Evolutionary conservation across 2,113 vertebrate genomes (phyloP).

Genomic region (Sinocyclocheilus maitianheensis): DNA sequence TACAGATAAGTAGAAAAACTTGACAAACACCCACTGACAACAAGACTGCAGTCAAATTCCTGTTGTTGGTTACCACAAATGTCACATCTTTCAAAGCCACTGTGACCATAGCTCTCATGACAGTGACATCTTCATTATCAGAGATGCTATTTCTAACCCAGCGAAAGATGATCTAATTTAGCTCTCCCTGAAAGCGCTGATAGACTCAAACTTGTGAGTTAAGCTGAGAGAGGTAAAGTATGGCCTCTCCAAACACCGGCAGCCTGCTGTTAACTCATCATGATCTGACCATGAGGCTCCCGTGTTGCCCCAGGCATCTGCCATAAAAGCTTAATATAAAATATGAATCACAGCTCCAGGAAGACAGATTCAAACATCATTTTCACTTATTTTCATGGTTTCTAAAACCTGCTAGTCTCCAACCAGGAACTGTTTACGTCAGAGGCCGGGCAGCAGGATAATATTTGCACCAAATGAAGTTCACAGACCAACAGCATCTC

Average conservation of each 20-base stretch:
- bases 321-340: neutral
- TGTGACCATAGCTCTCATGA: neutral
- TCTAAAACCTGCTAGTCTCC: neutral
- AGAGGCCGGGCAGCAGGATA: neutral
- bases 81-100: conserved; percentile 3
- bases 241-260: neutral
- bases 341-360: conserved; percentile 9
- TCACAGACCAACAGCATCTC: neutral
- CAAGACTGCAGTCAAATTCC: conserved; percentile 2
- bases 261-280: conserved; percentile 17
- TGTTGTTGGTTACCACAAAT: neutral
- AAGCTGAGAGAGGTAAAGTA: neutral
- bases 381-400: neutral
- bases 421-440: neutral
- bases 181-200: neutral
- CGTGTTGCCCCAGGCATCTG: neutral
- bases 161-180: conserved; percentile 9
- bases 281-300: conserved; percentile 1
- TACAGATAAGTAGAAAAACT: neutral
- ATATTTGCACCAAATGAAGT: neutral
- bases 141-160: conserved; percentile 12
- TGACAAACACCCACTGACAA: conserved; percentile 2
- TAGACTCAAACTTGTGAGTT: neutral
- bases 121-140: neutral
- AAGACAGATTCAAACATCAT: neutral